Percentiles rank a stretch among this genome's conserved stretches.
These are phyloP conservation scores for Neoascia interrupta DNA, from an alignment of 2,888 invertebrate genomes.

Conservation along the genomic window DNA sequence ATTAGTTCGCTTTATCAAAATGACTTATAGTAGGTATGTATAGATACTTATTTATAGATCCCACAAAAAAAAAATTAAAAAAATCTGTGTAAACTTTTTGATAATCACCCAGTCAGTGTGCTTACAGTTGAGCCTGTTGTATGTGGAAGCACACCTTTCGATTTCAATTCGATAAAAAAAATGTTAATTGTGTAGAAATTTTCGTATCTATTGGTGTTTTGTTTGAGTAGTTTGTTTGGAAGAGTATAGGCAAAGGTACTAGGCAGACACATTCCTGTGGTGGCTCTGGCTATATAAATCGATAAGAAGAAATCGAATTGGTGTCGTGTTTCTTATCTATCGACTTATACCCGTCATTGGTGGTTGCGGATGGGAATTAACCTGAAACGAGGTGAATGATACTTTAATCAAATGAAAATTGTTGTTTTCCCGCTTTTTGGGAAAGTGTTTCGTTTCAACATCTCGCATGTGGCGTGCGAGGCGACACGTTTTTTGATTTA, in stretches of 20 bases:
- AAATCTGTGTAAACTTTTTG: slow-evolving; percentile 19
- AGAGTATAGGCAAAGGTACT: no score
- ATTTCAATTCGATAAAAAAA: slow-evolving; percentile 11
- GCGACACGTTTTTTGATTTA: slow-evolving; percentile 23
- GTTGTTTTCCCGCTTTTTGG: slow-evolving; percentile 22
- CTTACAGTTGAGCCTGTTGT: not conserved
- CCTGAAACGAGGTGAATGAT: slow-evolving; percentile 28
- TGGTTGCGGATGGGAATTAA: not conserved
- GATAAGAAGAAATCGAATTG: slow-evolving; percentile 31
- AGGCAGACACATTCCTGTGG: no score
- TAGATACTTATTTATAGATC: not conserved
- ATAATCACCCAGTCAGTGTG: slow-evolving; percentile 11
- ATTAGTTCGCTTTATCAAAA: slow-evolving; percentile 30
- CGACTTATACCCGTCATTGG: slow-evolving; percentile 3
- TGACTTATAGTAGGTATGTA: not conserved
- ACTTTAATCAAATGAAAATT: slow-evolving; percentile 16
- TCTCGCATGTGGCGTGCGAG: no score
- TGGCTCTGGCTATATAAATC: slow-evolving; percentile 12
- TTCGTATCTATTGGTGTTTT: not conserved
- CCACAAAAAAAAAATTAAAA: not conserved
- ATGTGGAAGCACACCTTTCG: not conserved
- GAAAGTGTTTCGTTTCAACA: slow-evolving; percentile 5
- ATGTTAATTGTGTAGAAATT: slow-evolving; percentile 7
- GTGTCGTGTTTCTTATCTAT: slow-evolving; percentile 21
- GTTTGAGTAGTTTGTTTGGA: not conserved